phyloP scores from a whole-genome alignment of 2,797 vertebrate species.

The Sebastes steindachneri region DNA sequence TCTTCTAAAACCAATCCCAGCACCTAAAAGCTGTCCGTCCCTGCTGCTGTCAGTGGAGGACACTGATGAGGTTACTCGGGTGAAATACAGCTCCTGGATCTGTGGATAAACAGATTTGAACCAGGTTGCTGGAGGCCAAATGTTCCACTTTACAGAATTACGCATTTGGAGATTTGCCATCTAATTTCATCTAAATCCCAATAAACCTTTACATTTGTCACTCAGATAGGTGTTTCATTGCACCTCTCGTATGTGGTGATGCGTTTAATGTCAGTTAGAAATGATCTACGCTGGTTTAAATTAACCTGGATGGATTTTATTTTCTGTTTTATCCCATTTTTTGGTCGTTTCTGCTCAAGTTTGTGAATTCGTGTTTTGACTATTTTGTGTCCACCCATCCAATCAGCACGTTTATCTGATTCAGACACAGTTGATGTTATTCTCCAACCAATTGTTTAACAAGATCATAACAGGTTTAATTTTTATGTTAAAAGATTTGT shows the following conservation, averaged over 20 bases:
- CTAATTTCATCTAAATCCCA: slow-evolving; percentile 45
- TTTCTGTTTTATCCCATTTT: not conserved
- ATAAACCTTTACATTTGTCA: slow-evolving; percentile 28
- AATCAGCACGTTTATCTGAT: not conserved
- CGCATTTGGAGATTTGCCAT: not conserved
- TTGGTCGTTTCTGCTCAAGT: not conserved
- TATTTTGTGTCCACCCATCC: not conserved
- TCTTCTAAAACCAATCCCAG: slow-evolving; percentile 36
- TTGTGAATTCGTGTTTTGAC: not conserved
- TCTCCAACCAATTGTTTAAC: not conserved
- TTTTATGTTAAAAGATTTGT: no score
- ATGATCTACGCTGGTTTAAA: not conserved
- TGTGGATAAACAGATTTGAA: slow-evolving; percentile 67
- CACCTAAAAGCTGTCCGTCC: slow-evolving; percentile 1
- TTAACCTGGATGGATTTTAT: not conserved
- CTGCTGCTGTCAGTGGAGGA: slow-evolving; percentile 29
- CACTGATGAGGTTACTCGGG: slow-evolving; percentile 61
- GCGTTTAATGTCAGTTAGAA: not conserved
- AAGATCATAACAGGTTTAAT: no score
- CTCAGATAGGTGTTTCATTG: not conserved
- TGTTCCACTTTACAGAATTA: slow-evolving; percentile 62
- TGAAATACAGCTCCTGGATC: slow-evolving; percentile 60
- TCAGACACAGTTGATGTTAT: not conserved
- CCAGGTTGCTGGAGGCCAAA: slow-evolving; percentile 41
- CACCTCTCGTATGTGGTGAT: not conserved